Evolutionary conservation across 2,797 vertebrate genomes (phyloP).

Genomic region (Oreochromis grahami): DNA sequence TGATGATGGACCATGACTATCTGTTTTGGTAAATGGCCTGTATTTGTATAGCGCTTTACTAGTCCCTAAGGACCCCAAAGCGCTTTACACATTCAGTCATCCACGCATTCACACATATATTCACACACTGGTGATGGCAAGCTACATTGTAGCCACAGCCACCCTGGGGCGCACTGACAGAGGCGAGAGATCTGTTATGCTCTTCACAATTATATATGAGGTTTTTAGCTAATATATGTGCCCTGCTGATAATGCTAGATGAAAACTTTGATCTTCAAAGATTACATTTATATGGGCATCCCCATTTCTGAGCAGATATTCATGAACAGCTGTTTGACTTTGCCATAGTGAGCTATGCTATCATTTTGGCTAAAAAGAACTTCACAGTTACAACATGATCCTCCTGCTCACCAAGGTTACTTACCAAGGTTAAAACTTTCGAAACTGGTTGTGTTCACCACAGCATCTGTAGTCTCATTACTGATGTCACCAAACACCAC

Average conservation of each 20-base stretch:
- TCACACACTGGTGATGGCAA: not conserved
- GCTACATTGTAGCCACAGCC: not conserved
- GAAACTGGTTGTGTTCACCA: too few species aligned
- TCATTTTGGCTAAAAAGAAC: not conserved
- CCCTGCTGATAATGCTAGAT: not conserved
- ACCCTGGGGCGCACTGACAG: too few species aligned
- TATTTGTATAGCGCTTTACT: not conserved
- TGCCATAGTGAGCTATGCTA: not conserved
- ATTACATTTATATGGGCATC: not conserved
- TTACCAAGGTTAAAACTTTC: constrained; percentile 18
- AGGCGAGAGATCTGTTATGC: not conserved
- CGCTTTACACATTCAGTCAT: not conserved
- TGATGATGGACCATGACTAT: not conserved
- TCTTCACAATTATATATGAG: not conserved
- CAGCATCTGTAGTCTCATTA: too few species aligned
- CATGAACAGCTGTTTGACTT: not conserved
- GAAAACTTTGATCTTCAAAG: not conserved
- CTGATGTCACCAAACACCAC: too few species aligned
- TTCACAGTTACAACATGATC: not conserved
- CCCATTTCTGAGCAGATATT: not conserved
- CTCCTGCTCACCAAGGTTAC: not conserved
- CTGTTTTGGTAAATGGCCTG: not conserved
- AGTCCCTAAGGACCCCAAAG: not conserved
- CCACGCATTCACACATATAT: not conserved
- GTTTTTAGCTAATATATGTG: not conserved